Percentiles rank a stretch among this genome's conserved stretches.
Conservation (phyloP, 2,888 invertebrate species). For the Leucoma salicis region DNA sequence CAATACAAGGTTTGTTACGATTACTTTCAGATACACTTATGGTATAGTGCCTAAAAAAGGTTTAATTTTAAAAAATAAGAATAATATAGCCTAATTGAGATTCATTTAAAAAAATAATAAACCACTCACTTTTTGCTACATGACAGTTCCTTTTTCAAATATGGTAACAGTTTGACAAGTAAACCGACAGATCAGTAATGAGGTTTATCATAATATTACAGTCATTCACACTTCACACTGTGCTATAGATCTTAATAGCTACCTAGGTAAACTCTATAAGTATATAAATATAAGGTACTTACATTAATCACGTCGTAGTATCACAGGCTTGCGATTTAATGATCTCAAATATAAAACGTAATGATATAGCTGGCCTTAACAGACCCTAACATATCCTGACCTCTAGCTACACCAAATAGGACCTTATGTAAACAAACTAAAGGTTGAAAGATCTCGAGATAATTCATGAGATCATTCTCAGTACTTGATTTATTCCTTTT, state of each 20-base stretch:
- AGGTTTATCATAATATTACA: too few species aligned
- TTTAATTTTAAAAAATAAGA: too few species aligned
- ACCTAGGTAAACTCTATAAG: slow-evolving; percentile 26
- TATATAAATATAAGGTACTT: slow-evolving; percentile 38
- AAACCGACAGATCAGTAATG: too few species aligned
- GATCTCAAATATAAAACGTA: slow-evolving; percentile 72
- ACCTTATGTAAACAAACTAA: slow-evolving; percentile 38
- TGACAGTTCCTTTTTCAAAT: too few species aligned
- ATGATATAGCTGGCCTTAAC: slow-evolving; percentile 64
- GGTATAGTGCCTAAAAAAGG: too few species aligned
- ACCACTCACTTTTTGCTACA: too few species aligned
- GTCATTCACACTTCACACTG: neutral
- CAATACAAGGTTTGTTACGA: too few species aligned
- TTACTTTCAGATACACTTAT: too few species aligned
- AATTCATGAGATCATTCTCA: slow-evolving; percentile 72
- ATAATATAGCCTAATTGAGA: too few species aligned
- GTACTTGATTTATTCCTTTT: slow-evolving; percentile 78
- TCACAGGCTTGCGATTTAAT: slow-evolving; percentile 59
- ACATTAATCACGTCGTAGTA: slow-evolving; percentile 61
- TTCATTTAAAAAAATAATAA: too few species aligned
- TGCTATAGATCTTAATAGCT: slow-evolving; percentile 7
- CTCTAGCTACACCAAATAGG: slow-evolving; percentile 28
- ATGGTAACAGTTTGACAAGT: too few species aligned
- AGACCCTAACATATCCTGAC: slow-evolving; percentile 33
- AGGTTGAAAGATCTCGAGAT: slow-evolving; percentile 35